Percentiles rank a stretch among this genome's conserved stretches.
Evolutionary conservation across 1,140 invertebrate species (phyloP).

Genomic region (Babylonia areolata): DNA sequence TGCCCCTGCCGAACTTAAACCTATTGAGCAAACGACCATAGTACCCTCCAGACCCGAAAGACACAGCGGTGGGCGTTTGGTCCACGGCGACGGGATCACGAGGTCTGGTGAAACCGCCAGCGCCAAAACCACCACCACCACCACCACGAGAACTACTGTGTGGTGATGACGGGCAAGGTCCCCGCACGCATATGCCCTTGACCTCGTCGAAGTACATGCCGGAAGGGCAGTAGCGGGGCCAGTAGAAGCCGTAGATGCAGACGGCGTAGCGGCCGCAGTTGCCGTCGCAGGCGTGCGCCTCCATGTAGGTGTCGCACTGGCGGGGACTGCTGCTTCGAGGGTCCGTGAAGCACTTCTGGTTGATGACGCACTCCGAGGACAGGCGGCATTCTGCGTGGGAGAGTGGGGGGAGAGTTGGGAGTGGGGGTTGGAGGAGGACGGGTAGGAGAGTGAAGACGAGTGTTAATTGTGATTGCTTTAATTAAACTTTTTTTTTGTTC

Average conservation of each 20-base stretch:
- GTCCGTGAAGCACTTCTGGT: slow-evolving; percentile 21
- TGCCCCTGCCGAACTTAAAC: neutral
- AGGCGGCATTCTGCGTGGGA: slow-evolving; percentile 34
- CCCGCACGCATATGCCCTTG: slow-evolving; percentile 3
- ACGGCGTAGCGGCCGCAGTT: slow-evolving; percentile 38
- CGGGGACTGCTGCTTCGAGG: neutral
- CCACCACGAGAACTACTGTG: neutral
- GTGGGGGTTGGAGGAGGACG: too few species aligned
- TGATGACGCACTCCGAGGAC: slow-evolving; percentile 25
- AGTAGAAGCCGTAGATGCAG: slow-evolving; percentile 44
- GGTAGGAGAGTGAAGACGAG: too few species aligned
- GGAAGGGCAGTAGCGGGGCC: slow-evolving; percentile 17
- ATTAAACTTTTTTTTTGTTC: too few species aligned
- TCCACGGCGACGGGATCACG: neutral
- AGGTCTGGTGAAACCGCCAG: neutral
- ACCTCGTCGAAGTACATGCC: slow-evolving; percentile 33
- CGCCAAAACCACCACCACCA: too few species aligned
- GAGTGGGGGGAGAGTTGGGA: neutral
- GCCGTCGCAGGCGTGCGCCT: slow-evolving; percentile 25
- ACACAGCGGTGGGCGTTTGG: neutral
- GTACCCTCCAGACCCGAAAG: neutral
- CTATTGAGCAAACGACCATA: neutral
- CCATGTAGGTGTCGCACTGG: slow-evolving; percentile 36
- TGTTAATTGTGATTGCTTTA: too few species aligned
- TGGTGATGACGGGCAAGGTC: neutral